phyloP scores from a whole-genome alignment of 2,113 vertebrate genomes.

The Paralichthys olivaceus region DNA sequence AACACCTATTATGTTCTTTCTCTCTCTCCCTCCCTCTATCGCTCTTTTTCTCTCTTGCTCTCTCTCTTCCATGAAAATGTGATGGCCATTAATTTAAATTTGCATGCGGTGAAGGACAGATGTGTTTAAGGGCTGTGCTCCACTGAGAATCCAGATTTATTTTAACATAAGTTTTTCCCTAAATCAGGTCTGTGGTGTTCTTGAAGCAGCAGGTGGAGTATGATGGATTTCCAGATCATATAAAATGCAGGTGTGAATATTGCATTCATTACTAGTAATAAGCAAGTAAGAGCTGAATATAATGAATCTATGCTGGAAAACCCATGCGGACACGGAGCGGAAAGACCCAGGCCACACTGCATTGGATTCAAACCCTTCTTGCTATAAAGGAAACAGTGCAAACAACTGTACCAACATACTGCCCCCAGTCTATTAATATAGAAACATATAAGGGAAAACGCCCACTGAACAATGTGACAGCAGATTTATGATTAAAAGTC shows the following conservation, averaged over 20 bases:
- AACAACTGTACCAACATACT: not conserved
- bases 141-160: not conserved
- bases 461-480: not conserved
- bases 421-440: not conserved
- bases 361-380: not conserved
- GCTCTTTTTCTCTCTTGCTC: not conserved
- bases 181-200: not conserved
- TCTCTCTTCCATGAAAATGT: not conserved
- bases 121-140: not conserved
- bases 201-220: not conserved
- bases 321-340: no score
- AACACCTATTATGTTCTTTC: not conserved
- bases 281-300: not conserved
- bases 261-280: not conserved
- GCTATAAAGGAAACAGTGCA: not conserved
- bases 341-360: not conserved
- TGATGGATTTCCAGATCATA: not conserved
- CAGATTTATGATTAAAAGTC: not conserved
- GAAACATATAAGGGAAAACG: not conserved
- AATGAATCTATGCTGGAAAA: not conserved
- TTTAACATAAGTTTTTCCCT: not conserved
- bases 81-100: not conserved
- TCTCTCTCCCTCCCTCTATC: not conserved
- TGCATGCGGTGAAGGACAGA: not conserved
- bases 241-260: not conserved